A percentile compares a stretch with the other conserved stretches of the same genome.
Conservation (phyloP, 2,888 invertebrate species). For the Spialia ferax region DNA sequence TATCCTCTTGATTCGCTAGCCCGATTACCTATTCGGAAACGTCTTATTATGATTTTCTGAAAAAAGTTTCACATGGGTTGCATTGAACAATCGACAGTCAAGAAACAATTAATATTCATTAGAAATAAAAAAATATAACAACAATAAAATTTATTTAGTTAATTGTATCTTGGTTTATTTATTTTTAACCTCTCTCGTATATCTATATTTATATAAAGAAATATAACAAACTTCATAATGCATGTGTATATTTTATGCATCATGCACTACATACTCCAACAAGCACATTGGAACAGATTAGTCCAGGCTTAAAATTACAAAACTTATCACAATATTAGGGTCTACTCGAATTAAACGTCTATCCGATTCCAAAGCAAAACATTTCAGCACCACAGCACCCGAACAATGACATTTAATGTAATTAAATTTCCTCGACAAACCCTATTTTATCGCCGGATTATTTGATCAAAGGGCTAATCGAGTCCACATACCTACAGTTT, state of each 20-base stretch:
- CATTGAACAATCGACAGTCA: neutral
- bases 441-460: conserved; percentile 83
- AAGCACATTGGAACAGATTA: no score
- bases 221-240: no score
- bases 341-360: neutral
- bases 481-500: conserved; percentile 84
- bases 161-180: no score
- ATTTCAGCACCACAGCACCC: conserved; percentile 59
- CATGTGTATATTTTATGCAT: no score
- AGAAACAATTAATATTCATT: neutral
- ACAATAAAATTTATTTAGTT: no score
- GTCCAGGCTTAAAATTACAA: no score
- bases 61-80: no score
- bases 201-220: no score
- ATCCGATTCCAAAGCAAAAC: conserved; percentile 35
- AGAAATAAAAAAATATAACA: neutral
- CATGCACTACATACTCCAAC: no score
- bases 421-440: conserved; percentile 81
- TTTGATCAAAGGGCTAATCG: conserved; percentile 87
- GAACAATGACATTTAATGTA: conserved; percentile 79
- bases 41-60: neutral
- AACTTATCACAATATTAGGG: no score
- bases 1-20: neutral
- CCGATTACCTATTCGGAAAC: no score
- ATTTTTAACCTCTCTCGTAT: no score